Percentiles rank a stretch among this genome's conserved stretches.
These are phyloP conservation scores for Chionodraco myersi DNA, from an alignment of 2,113 vertebrate species.

Conservation along the genomic window DNA sequence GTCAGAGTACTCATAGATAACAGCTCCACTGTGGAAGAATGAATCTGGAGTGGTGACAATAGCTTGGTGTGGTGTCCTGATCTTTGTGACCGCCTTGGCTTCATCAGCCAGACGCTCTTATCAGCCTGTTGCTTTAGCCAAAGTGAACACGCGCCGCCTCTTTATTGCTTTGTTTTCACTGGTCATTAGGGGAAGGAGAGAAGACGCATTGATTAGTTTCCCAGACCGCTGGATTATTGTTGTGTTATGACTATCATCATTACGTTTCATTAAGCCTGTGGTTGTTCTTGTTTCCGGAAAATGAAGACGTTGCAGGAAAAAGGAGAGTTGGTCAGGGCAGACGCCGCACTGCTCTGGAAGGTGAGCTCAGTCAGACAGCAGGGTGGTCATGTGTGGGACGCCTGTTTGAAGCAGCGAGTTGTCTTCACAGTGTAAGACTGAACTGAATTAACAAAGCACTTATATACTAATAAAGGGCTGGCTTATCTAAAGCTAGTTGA, in stretches of 20 bases:
- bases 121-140: slow-evolving; percentile 81
- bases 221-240: slow-evolving; percentile 76
- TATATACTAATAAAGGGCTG: too few species aligned
- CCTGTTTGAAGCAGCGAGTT: slow-evolving; percentile 21
- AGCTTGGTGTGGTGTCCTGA: slow-evolving; percentile 43
- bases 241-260: slow-evolving; percentile 83
- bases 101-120: slow-evolving; percentile 78
- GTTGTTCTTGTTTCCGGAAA: slow-evolving; percentile 74
- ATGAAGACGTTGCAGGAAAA: slow-evolving; percentile 70
- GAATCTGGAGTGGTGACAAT: slow-evolving; percentile 29
- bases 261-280: slow-evolving; percentile 80
- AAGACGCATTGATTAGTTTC: slow-evolving; percentile 82
- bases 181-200: slow-evolving; percentile 78
- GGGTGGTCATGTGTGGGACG: slow-evolving; percentile 26
- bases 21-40: background rate
- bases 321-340: slow-evolving; percentile 31
- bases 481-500: too few species aligned
- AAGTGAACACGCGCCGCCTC: slow-evolving; percentile 83
- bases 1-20: slow-evolving; percentile 24
- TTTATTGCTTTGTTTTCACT: slow-evolving; percentile 84
- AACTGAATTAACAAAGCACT: background rate
- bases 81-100: slow-evolving; percentile 71
- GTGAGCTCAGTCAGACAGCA: slow-evolving; percentile 9
- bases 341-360: slow-evolving; percentile 15
- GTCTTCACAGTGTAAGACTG: slow-evolving; percentile 1